Evolutionary conservation across 2,888 invertebrate species (phyloP), one percentile per base, ranked within the genome.

Genomic region (Microctonus hyperodae): DNA sequence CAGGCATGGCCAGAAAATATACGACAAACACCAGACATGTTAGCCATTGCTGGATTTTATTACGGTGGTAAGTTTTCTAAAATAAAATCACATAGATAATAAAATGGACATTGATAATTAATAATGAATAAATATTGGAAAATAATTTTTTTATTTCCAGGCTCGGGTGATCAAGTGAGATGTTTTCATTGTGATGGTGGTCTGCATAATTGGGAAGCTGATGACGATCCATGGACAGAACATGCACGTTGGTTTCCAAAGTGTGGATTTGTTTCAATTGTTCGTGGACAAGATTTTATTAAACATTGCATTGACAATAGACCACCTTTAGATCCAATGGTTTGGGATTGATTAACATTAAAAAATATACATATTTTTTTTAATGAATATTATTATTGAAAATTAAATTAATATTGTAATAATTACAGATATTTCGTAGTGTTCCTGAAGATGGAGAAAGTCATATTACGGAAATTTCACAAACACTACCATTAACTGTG

Each of bases 141-240:
- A 16, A 28, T 61, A 25, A 35, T 53, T 59, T 22, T 60, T 11
- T 25, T 22, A 37, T n/a, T 33, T 65, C 57, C 89, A 73, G 91
- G 91, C 20, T 85, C 86, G 23, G 88, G 88, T 55, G 93, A 93
- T 82, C 90, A 90, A 85, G 94, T 95, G 33, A 90, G 94, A 65
- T 98, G 97, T 84, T 97, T 96, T 86, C 94, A 95, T 85, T 98
- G 98, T 84, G 95, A 95, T 83, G 96, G 96, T 51, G 96, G 96
- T 0, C 86, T 98, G 57, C 88, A 93, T 73, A 92, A 92, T 80
- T 98, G 97, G 97, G 93, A 95, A 82, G 89, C 90, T 44, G 90
- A 90, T 20, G 97, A 97, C 83, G 92, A 93, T 79, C 96, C 96
- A 0, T 97, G 97, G 96, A 88, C 90, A 63, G 97, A 97, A 81